Evolutionary conservation across 1,140 invertebrate genomes (phyloP), one percentile per base, ranked within the genome.

Genomic region (Sarcophaga bullata): DNA sequence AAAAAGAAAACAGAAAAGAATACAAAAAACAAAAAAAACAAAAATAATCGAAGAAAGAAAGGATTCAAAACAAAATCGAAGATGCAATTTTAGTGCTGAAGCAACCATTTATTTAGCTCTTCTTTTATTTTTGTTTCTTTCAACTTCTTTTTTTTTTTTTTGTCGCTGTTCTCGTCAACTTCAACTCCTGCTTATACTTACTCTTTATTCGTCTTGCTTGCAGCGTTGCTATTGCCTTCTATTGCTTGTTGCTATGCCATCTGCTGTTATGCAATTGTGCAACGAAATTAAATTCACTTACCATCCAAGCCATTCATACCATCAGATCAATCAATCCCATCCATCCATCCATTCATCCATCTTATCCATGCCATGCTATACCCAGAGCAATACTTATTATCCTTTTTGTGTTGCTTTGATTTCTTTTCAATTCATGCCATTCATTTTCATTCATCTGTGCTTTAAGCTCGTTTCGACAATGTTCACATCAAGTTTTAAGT

Each of bases 21-120:
- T n/a, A 37, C 9, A 25, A 15, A 8, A 5, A 76, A 15, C 5
- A n/a, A 76, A n/a, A 48, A 47, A 37, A 46, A n/a, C 25, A 37
- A 58, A n/a, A 13, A 2, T 2, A 7, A 13, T 58, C 15, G 54
- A 58, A 58, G n/a, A 58, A 13, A n/a, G 54, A 58, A 15, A 58
- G n/a, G 54, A n/a, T n/a, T 58, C 6, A 58, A 58, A 58, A n/a
- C 54, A 58, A 58, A 58, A 58, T 8, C 73, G 8, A 49, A 13
- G 48, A 49, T 76, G 73, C 73, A 76, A 7, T 76, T 48, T 48
- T 48, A 76, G 47, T 48, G 15, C 15, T 49, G 47, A 76, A 76
- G 48, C 73, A 49, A 8, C 48, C 13, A 76, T 76, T 76, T 49
- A 49, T 76, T 37, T 47, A 15, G 13, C 15, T 73, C 9, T 73